Percentiles rank a stretch among this genome's conserved stretches.
Evolutionary conservation across 2,797 vertebrate species (phyloP).

Genomic region (Platalea minor): DNA sequence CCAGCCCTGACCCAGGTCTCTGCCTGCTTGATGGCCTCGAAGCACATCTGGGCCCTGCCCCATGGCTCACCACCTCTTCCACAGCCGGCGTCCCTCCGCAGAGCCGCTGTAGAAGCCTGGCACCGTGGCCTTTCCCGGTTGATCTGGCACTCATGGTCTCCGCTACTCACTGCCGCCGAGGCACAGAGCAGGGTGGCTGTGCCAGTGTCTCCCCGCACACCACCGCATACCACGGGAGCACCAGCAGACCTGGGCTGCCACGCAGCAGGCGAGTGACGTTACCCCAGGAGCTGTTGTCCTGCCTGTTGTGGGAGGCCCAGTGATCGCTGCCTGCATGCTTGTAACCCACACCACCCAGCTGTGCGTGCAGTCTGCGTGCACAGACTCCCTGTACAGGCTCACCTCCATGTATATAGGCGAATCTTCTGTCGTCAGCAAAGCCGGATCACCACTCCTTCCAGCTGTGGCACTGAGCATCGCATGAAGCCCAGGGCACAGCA

Average conservation of each 20-base stretch:
- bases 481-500: background rate
- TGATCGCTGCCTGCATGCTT: background rate
- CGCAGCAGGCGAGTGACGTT: accelerated
- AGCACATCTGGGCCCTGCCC: background rate
- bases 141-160: accelerated
- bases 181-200: background rate
- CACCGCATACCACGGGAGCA: accelerated
- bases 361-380: background rate
- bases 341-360: background rate
- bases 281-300: background rate
- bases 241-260: background rate
- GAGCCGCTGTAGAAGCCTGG: background rate
- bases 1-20: background rate
- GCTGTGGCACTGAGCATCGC: background rate
- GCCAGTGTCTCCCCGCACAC: accelerated
- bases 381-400: background rate
- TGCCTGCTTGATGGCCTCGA: accelerated
- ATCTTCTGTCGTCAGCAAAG: background rate
- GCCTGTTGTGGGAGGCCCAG: background rate
- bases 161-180: accelerated
- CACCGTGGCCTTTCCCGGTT: accelerated
- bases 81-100: accelerated
- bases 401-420: background rate
- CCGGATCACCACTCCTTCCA: background rate
- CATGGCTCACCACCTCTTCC: background rate